Conservation (phyloP, 2,113 vertebrate genomes). For the Hypomesus transpacificus region DNA sequence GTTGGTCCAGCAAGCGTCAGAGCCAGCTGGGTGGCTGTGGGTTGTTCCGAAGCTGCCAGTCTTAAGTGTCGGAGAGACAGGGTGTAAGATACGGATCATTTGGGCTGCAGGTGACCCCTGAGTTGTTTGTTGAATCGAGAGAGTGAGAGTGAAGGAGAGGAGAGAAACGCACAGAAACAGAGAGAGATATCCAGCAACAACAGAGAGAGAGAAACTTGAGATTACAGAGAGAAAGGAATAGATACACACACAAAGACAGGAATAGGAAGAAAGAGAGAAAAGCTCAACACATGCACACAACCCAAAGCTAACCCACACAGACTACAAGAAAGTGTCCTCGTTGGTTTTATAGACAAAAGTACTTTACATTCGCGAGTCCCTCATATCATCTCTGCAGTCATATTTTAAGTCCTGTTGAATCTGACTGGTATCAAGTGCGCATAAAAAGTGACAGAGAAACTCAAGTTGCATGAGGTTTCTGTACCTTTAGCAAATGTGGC, state of each 20-base stretch:
- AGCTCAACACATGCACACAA: slow-evolving; percentile 33
- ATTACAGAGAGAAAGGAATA: background rate
- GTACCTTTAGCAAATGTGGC: slow-evolving; percentile 1
- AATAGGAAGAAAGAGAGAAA: slow-evolving; percentile 9
- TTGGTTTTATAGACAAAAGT: slow-evolving; percentile 49
- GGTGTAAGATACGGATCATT: too few species aligned
- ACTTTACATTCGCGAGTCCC: slow-evolving; percentile 55
- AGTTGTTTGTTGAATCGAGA: too few species aligned
- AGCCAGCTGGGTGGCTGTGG: too few species aligned
- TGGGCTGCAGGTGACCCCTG: too few species aligned
- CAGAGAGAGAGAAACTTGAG: background rate
- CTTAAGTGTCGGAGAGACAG: too few species aligned
- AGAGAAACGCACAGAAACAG: too few species aligned
- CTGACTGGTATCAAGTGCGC: slow-evolving; percentile 37
- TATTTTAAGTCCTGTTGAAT: slow-evolving; percentile 22
- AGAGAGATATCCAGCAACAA: background rate
- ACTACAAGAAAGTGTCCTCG: slow-evolving; percentile 56
- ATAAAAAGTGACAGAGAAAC: slow-evolving; percentile 35
- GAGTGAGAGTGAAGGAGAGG: too few species aligned
- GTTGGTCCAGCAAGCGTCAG: background rate
- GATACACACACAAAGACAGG: background rate
- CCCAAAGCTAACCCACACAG: slow-evolving; percentile 45
- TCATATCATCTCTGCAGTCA: slow-evolving; percentile 53
- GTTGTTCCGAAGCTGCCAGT: too few species aligned
- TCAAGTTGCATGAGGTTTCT: slow-evolving; percentile 10